These are phyloP conservation scores for Denticeps clupeoides DNA, from an alignment of 2,797 vertebrate genomes.

Conservation along the genomic window DNA sequence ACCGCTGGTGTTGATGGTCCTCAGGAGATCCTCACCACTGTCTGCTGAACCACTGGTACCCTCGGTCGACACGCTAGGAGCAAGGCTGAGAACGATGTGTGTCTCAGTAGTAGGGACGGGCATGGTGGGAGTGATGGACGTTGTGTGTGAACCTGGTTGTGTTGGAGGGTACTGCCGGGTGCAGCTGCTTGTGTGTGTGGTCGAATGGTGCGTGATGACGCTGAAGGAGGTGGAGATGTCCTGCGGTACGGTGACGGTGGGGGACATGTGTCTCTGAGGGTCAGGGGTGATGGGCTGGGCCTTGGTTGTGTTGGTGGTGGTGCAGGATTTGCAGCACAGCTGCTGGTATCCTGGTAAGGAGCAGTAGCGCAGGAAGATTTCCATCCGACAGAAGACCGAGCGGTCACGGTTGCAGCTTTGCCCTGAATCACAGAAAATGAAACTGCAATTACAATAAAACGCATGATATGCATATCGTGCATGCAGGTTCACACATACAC, in stretches of 20 bases:
- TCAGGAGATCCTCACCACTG: neutral
- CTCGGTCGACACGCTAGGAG: no score
- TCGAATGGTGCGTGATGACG: constrained; percentile 12
- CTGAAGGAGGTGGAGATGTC: neutral
- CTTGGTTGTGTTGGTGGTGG: constrained; percentile 31
- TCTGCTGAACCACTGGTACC: neutral
- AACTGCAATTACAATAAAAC: no score
- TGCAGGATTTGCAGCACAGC: constrained; percentile 89
- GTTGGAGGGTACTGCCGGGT: constrained; percentile 15
- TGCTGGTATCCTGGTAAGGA: constrained; percentile 73
- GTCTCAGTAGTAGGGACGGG: constrained; percentile 9
- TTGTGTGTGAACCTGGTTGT: constrained; percentile 15
- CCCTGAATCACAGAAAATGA: no score
- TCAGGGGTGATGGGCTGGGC: constrained; percentile 6
- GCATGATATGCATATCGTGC: no score
- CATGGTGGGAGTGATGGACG: constrained; percentile 14
- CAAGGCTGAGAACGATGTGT: no score
- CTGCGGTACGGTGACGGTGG: neutral
- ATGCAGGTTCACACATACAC: no score
- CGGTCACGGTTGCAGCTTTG: constrained; percentile 82
- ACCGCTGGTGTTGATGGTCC: constrained; percentile 20
- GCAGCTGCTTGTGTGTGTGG: constrained; percentile 10
- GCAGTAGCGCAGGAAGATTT: constrained; percentile 79
- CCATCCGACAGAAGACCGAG: constrained; percentile 86
- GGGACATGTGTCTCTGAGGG: no score